Percentiles rank a stretch among this genome's conserved stretches.
These are phyloP conservation scores for Diaperis boleti DNA, from an alignment of 2,888 invertebrate genomes.

Conservation along the genomic window DNA sequence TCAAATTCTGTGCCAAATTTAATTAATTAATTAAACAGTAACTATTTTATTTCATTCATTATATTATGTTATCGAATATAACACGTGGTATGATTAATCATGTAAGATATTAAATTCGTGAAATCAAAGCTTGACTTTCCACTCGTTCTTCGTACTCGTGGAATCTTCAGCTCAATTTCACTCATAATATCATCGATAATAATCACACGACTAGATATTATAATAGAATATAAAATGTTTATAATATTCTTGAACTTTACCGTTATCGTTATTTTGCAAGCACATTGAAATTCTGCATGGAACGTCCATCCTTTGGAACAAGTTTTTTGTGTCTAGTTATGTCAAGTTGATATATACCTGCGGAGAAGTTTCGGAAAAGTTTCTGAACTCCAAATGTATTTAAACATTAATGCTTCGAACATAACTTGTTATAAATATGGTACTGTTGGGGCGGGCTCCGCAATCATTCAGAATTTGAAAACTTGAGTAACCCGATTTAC, in stretches of 20 bases:
- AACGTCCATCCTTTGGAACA: conserved; percentile 17
- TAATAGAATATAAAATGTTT: no score
- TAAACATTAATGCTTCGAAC: conserved; percentile 39
- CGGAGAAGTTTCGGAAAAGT: conserved; percentile 14
- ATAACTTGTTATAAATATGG: conserved; percentile 36
- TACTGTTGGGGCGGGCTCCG: conserved; percentile 26
- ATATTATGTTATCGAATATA: no score
- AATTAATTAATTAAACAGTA: no score
- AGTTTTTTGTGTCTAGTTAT: conserved; percentile 34
- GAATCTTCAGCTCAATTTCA: no score
- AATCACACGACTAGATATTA: no score
- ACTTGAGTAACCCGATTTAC: conserved; percentile 45
- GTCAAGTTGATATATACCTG: conserved; percentile 37
- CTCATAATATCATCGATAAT: no score
- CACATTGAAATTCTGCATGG: conserved; percentile 24
- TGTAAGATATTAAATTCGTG: no score
- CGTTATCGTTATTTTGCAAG: conserved; percentile 9
- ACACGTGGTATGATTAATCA: no score
- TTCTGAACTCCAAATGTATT: conserved; percentile 29
- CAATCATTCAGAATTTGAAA: conserved; percentile 42
- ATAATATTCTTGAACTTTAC: conserved; percentile 17
- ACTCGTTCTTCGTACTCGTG: no score
- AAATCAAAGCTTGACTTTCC: no score
- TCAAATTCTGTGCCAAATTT: no score
- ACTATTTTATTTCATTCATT: no score